Evolutionary conservation across 2,888 invertebrate genomes (phyloP), one percentile per base, ranked within the genome.

Genomic region (Ferrisia virgata): DNA sequence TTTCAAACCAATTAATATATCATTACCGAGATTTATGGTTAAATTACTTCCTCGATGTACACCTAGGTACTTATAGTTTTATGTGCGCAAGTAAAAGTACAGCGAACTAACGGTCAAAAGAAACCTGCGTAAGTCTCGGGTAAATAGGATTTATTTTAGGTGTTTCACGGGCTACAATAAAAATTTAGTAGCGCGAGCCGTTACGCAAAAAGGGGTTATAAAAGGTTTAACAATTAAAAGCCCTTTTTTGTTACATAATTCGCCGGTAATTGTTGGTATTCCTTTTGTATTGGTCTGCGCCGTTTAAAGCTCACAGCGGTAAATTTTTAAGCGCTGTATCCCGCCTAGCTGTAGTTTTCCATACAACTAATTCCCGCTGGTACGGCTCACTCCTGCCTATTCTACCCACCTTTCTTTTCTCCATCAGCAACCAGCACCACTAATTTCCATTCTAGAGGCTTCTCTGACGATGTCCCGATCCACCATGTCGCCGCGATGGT

Each of bases 261-360:
- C 58, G 72, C 33, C 72, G 72, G 72, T 72, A 72, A 72, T 72
- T 72, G 72, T 72, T 72, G 36, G 36, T 72, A 33, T 72, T 72
- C 72, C 72, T 72, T 72, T 72, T 72, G 72, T 64, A 28, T 36
- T 36, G 72, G 72, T 72, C 25, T 36, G 36, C 72, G 72, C 33
- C 72, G 72, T 72, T 72, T 72, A 72, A 72, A 72, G 31, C 72
- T 72, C 72, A 18, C 72, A 72, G 72, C 72, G 72, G 72, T 72
- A 72, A 72, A 72, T 72, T 72, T 72, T 72, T 72, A 64, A 64
- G 58, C 58, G 58, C 58, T 64, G 28, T 64, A 64, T 64, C 58
- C 58, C 58, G 58, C 58, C 25, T 64, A 22, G 58, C 28, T 64
- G 58, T 64, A 22, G 58, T 64, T 64, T 64, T 64, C 58, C 58